Percentiles rank a stretch among this genome's conserved stretches.
Evolutionary conservation across 2,113 vertebrate genomes (phyloP).

Genomic region (Pteruthius melanotis): DNA sequence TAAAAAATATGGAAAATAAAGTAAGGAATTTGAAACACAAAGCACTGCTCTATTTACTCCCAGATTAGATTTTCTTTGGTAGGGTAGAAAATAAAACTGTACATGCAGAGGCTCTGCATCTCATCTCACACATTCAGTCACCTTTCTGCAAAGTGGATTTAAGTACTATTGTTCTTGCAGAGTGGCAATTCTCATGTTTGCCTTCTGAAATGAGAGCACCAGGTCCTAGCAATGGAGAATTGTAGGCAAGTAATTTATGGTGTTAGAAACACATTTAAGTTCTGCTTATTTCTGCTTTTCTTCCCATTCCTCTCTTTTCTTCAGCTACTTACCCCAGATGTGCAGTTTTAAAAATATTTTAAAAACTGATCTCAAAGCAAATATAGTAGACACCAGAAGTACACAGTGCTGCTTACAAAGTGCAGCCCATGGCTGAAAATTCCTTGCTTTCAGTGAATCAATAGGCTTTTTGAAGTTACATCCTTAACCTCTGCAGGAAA

Average conservation of each 20-base stretch:
- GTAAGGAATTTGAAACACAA: not conserved
- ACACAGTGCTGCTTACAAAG: not conserved
- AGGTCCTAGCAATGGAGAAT: not conserved
- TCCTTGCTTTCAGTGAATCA: not conserved
- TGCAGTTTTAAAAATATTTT: not conserved
- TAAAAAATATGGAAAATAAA: not conserved
- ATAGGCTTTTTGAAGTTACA: not conserved
- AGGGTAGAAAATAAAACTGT: not conserved
- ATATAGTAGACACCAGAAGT: not conserved
- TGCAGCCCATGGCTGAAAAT: not conserved
- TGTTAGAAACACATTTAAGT: not conserved
- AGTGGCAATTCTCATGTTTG: rapidly evolving
- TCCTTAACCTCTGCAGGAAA: not conserved
- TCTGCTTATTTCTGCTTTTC: no score
- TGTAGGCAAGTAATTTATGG: not conserved
- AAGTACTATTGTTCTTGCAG: not conserved
- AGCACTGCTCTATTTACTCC: not conserved
- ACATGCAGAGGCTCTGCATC: not conserved
- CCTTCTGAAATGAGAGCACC: not conserved
- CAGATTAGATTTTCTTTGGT: not conserved
- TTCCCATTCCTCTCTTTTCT: not conserved
- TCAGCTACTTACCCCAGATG: not conserved
- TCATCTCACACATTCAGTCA: not conserved
- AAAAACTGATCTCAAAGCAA: not conserved
- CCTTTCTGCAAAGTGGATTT: not conserved